Percentiles rank a stretch among this genome's conserved stretches.
Evolutionary conservation across 2,888 invertebrate species (phyloP).

Genomic region (Loripinus fragilis): DNA sequence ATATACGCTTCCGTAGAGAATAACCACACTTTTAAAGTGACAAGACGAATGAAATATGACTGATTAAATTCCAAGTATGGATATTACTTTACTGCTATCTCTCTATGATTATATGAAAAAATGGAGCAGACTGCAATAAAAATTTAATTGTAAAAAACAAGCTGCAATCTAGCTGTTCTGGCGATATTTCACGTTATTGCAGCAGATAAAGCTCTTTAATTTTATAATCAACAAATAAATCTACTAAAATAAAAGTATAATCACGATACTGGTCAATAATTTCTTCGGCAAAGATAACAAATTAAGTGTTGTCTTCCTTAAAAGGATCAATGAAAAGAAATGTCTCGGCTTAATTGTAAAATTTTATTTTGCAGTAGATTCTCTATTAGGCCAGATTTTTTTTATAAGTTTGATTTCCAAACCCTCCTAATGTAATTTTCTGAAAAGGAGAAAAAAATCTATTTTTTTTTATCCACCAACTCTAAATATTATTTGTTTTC

Average conservation of each 20-base stretch:
- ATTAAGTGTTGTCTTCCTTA: constrained; percentile 8
- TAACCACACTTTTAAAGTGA: constrained; percentile 6
- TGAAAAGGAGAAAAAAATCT: no score
- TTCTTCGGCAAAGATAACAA: constrained; percentile 9
- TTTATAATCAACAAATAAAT: constrained; percentile 16
- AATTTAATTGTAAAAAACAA: constrained; percentile 6
- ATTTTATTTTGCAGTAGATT: not conserved
- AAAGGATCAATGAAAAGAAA: constrained; percentile 14
- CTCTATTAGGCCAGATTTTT: no score
- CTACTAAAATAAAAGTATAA: constrained; percentile 15
- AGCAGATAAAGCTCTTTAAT: constrained; percentile 14
- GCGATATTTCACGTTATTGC: not conserved
- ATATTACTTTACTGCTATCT: constrained; percentile 6
- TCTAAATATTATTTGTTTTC: no score
- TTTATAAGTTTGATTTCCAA: no score
- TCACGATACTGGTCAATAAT: constrained; percentile 40
- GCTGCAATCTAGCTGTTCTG: not conserved
- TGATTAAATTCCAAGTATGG: constrained; percentile 8
- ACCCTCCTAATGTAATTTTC: no score
- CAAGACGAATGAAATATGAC: constrained; percentile 3
- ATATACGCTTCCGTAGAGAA: no score
- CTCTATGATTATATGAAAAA: not conserved
- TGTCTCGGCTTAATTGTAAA: constrained; percentile 7
- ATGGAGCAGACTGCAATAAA: not conserved
- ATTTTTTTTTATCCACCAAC: no score